A percentile compares a stretch with the other conserved stretches of the same genome.
Evolutionary conservation across 2,888 invertebrate genomes (phyloP).

Genomic region (Lasioglossum zephyrum): DNA sequence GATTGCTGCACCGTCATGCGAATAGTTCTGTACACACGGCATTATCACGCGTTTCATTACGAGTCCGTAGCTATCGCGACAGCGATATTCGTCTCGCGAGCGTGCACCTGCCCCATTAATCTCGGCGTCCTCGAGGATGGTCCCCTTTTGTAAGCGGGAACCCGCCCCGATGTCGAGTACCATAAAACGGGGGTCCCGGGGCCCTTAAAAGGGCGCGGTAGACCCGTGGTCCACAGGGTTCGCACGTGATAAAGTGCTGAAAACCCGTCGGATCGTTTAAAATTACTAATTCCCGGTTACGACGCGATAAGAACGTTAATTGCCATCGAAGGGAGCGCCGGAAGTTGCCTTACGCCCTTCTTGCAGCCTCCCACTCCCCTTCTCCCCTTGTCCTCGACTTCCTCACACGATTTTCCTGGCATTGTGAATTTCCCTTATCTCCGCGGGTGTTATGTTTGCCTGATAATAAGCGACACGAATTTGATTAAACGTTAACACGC

Average conservation of each 20-base stretch:
- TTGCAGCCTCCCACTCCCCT: neutral
- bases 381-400: neutral
- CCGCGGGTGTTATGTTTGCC: conserved; percentile 25
- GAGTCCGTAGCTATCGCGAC: conserved; percentile 47
- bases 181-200: conserved; percentile 14
- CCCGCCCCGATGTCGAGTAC: conserved; percentile 37
- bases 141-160: neutral
- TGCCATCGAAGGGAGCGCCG: conserved; percentile 22
- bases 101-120: conserved; percentile 64
- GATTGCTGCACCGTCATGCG: conserved; percentile 41
- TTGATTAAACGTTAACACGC: conserved; percentile 43
- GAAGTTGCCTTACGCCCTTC: neutral
- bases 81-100: conserved; percentile 65
- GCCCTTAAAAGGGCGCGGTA: conserved; percentile 35
- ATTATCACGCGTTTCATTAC: conserved; percentile 66
- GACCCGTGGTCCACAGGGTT: conserved; percentile 20
- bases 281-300: conserved; percentile 54
- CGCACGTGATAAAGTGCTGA: conserved; percentile 53
- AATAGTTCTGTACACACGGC: conserved; percentile 53
- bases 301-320: conserved; percentile 54
- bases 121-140: conserved; percentile 39
- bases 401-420: conserved; percentile 13
- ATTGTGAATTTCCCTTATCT: conserved; percentile 35
- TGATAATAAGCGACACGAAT: conserved; percentile 50
- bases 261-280: conserved; percentile 51